phyloP scores from a whole-genome alignment of 30 jellyfish, hydroid and myxozoan species.

The Pseudorhiza aurosa region DNA sequence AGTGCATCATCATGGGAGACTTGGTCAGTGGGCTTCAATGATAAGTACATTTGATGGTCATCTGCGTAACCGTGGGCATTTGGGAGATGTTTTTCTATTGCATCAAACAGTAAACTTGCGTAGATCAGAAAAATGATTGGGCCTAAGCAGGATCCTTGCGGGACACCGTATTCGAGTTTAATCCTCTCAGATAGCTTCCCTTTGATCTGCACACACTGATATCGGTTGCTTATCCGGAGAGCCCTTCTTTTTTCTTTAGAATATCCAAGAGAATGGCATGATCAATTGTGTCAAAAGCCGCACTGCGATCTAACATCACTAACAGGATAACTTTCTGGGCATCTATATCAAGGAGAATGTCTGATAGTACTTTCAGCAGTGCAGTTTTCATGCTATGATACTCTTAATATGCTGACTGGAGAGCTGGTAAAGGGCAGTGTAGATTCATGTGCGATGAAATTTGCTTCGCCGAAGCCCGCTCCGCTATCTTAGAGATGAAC shows the following conservation, averaged over 20 bases:
- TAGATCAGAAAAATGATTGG: slow-evolving; percentile 42
- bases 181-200: slow-evolving; percentile 18
- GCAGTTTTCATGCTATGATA: slow-evolving; percentile 49
- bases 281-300: slow-evolving; percentile 56
- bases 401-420: slow-evolving; percentile 37
- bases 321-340: slow-evolving; percentile 33
- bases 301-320: slow-evolving; percentile 47
- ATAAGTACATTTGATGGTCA: slow-evolving; percentile 57
- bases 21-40: slow-evolving; percentile 25
- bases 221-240: slow-evolving; percentile 30
- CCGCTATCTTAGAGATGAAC: slow-evolving; percentile 45
- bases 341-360: slow-evolving; percentile 20
- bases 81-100: slow-evolving; percentile 36
- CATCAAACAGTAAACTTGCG: slow-evolving; percentile 37
- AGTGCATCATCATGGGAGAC: slow-evolving; percentile 37
- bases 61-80: slow-evolving; percentile 54
- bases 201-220: slow-evolving; percentile 33
- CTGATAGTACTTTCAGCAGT: slow-evolving; percentile 9
- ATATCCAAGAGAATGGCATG: slow-evolving; percentile 38
- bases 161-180: slow-evolving; percentile 39
- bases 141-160: slow-evolving; percentile 65
- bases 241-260: slow-evolving; percentile 22
- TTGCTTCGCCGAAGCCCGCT: slow-evolving; percentile 21
- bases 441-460: slow-evolving; percentile 25
- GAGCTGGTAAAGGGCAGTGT: slow-evolving; percentile 34